Conservation (phyloP, 35 echinoderm and acorn worm species). For the Amphiura filiformis region DNA sequence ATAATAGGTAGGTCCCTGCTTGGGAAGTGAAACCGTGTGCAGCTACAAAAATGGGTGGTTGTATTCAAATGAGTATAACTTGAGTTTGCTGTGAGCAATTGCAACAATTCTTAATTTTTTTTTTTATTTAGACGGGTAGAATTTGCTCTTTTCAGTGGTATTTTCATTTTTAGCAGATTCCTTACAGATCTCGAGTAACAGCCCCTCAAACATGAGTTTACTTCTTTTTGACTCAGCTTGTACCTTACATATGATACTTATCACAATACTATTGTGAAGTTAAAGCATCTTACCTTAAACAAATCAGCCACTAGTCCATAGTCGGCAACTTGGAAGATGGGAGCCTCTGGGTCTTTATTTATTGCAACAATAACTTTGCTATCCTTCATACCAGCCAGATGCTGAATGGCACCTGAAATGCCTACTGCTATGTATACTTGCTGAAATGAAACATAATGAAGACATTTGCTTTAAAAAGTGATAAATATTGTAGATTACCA, state of each 20-base stretch:
- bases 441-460: constrained; percentile 19
- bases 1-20: too few relatives aligned
- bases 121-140: too few relatives aligned
- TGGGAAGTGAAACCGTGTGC: too few relatives aligned
- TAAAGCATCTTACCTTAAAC: constrained; percentile 60
- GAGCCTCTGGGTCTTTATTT: constrained; percentile 97
- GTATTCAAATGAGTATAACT: too few relatives aligned
- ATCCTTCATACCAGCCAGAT: constrained; percentile 96
- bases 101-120: too few relatives aligned
- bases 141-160: too few relatives aligned
- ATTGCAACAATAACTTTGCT: constrained; percentile 89
- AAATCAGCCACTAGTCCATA: constrained; percentile 77
- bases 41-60: too few relatives aligned
- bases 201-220: too few relatives aligned
- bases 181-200: too few relatives aligned
- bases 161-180: too few relatives aligned
- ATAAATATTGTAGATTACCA: not conserved
- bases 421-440: constrained; percentile 96
- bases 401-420: constrained; percentile 97
- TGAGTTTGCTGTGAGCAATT: too few relatives aligned
- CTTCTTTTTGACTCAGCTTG: too few relatives aligned
- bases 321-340: constrained; percentile 95
- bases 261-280: not conserved
- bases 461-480: not conserved
- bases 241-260: not conserved